Evolutionary conservation across 2,888 invertebrate genomes (phyloP), one percentile per base, ranked within the genome.

Genomic region (Heliconius ethilla): DNA sequence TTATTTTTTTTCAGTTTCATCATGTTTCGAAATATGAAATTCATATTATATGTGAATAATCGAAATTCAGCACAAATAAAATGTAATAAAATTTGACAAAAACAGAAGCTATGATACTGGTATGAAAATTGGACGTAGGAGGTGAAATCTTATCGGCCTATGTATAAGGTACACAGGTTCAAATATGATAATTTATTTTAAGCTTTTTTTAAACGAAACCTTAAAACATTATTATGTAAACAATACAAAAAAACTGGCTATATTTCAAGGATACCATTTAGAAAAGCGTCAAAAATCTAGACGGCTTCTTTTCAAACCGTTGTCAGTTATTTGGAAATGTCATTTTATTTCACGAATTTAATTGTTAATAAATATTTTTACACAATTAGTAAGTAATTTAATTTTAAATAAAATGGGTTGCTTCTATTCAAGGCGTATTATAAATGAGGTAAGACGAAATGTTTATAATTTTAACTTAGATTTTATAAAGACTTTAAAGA

Each of bases 291-390:
- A 89, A 81, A 85, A 89, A 91, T 92, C 92, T 92, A 92, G 91
- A 88, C 88, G 89, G 85, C 79, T 78, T 79, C 81, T 85, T 88
- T 92, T 91, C 88, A 90, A 92, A 90, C 86, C 85, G 81, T 84
- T 92, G 91, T 91, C 92, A 89, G 76, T 84, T 85, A 89, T 91
- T 92, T 90, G 87, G 91, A 91, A 84, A 93, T 94, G 93, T 88
- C 87, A 89, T 88, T 92, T 91, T 92, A 90, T 85, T 88, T 85
- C 82, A 84, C 81, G 85, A 87, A 86, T 87, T 89, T 89, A 83
- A 82, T 84, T 87, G 87, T 87, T 81, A 83, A 83, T 87, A 86
- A 86, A 84, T 86, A 85, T 81, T 86, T 86, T 86, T 86, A 85
- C 75, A 85, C 81, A 81, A 80, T 80, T 81, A 84, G 82, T 82